Percentiles rank a stretch among this genome's conserved stretches.
These are phyloP conservation scores for Corvus hawaiiensis DNA, from an alignment of 2,113 vertebrate species.

Conservation along the genomic window DNA sequence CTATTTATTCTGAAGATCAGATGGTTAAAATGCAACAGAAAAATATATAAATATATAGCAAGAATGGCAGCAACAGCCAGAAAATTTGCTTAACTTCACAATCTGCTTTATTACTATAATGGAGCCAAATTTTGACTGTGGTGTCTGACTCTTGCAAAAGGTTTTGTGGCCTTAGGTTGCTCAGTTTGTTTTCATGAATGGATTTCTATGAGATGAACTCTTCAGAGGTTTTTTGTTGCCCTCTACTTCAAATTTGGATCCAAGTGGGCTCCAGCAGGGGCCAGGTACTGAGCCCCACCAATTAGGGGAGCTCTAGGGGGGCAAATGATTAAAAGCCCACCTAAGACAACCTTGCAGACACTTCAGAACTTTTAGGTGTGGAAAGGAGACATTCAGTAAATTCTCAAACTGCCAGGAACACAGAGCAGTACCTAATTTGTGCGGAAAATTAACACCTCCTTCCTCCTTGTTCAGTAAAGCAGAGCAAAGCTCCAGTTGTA, in stretches of 20 bases:
- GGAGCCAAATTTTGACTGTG: neutral
- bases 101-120: neutral
- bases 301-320: neutral
- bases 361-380: neutral
- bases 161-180: neutral
- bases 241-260: neutral
- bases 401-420: neutral
- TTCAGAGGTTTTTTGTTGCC: neutral
- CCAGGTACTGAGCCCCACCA: neutral
- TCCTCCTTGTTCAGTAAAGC: neutral
- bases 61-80: neutral
- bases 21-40: neutral
- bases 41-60: neutral
- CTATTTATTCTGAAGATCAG: neutral
- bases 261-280: neutral
- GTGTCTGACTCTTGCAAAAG: neutral
- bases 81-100: neutral
- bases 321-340: neutral
- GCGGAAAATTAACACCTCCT: neutral
- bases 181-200: neutral
- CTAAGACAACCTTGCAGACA: neutral
- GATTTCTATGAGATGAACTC: neutral
- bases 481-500: neutral
- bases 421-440: neutral
- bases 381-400: neutral